These are phyloP conservation scores for Paraplagusia blochii DNA, from an alignment of 2,113 vertebrate genomes.

Conservation along the genomic window DNA sequence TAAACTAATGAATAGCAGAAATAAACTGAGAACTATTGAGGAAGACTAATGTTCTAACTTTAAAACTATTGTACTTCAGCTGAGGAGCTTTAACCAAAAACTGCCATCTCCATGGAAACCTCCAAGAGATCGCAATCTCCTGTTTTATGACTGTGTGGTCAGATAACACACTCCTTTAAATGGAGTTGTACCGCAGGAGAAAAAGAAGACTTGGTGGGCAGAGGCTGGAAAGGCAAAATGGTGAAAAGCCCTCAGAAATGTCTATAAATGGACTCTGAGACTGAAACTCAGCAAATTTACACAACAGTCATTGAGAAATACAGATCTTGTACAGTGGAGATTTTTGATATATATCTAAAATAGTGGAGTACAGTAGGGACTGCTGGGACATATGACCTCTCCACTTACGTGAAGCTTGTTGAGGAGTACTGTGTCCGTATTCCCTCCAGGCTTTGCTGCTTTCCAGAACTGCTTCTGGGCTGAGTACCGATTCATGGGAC, in stretches of 20 bases:
- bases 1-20: neutral
- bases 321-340: neutral
- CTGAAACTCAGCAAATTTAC: slow-evolving; percentile 22
- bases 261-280: slow-evolving; percentile 53
- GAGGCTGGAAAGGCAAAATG: slow-evolving; percentile 44
- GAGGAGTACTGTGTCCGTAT: slow-evolving; percentile 91
- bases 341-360: no score
- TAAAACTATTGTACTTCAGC: neutral
- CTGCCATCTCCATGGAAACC: slow-evolving; percentile 38
- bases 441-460: slow-evolving; percentile 93
- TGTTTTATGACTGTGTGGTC: slow-evolving; percentile 53
- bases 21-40: neutral
- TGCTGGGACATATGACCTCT: slow-evolving; percentile 10
- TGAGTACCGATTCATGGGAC: slow-evolving; percentile 98
- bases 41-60: slow-evolving; percentile 1
- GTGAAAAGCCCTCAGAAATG: slow-evolving; percentile 16
- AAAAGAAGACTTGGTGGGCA: slow-evolving; percentile 15
- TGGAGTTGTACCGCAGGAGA: slow-evolving; percentile 43
- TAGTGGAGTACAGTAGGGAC: neutral
- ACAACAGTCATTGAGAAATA: slow-evolving; percentile 4
- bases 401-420: slow-evolving; percentile 94
- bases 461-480: slow-evolving; percentile 99
- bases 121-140: slow-evolving; percentile 26
- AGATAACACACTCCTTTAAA: slow-evolving; percentile 62
- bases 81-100: slow-evolving; percentile 12